Conservation (phyloP, 1,140 invertebrate species). For the Achatina immaculata region DNA sequence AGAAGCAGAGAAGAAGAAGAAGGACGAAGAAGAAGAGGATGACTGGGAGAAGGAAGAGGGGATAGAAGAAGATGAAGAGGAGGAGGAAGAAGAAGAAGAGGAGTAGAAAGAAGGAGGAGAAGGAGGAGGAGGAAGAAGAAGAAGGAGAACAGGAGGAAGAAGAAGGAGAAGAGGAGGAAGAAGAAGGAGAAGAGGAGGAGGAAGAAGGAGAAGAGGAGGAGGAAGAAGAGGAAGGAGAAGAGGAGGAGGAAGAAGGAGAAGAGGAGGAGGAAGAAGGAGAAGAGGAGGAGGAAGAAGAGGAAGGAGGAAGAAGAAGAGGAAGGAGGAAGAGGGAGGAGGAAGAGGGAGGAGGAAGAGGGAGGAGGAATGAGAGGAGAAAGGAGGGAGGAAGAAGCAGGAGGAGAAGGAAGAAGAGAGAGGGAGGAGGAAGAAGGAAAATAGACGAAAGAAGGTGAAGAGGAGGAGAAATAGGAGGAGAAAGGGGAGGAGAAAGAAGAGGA, state of each 20-base stretch:
- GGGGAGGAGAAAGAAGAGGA: conserved; percentile 11
- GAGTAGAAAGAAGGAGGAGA: not conserved
- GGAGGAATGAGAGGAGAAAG: not conserved
- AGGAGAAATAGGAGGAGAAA: not conserved
- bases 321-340: not conserved
- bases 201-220: too few species aligned
- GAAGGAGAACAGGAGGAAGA: not conserved
- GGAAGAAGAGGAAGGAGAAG: not conserved
- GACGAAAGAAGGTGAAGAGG: too few species aligned
- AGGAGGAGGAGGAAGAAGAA: conserved; percentile 7
- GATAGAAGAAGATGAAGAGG: conserved; percentile 7
- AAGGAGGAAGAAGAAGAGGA: not conserved
- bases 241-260: not conserved
- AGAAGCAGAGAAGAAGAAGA: not conserved
- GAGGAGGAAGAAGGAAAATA: too few species aligned
- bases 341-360: not conserved
- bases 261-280: conserved; percentile 7
- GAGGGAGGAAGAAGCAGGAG: not conserved
- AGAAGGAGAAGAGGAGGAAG: not conserved
- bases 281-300: not conserved
- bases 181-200: not conserved
- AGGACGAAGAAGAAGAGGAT: conserved; percentile 2
- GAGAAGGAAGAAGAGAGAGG: too few species aligned
- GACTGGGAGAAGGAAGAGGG: conserved; percentile 10
- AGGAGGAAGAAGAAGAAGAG: not conserved